phyloP scores from a whole-genome alignment of 2,888 invertebrate genomes.

The Hyposoter dolosus region DNA sequence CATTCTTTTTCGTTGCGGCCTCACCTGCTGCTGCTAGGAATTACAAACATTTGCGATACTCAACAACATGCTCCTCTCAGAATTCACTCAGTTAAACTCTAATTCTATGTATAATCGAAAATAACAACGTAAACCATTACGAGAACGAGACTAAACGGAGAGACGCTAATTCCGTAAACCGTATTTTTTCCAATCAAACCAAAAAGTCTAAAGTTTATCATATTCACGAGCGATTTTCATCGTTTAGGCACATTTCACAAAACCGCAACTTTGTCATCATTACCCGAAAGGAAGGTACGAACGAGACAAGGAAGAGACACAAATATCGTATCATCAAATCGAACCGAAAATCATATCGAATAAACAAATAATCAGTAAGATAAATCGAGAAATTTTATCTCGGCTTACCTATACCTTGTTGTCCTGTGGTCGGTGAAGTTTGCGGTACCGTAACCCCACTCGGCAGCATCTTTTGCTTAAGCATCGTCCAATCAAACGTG shows the following conservation, averaged over 20 bases:
- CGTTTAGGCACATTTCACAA: background rate
- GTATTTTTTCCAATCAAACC: background rate
- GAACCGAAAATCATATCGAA: constrained; percentile 1
- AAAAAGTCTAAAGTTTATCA: background rate
- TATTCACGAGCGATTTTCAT: background rate
- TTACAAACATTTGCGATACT: constrained; percentile 63
- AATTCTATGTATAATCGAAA: constrained; percentile 8
- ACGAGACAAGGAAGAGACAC: background rate
- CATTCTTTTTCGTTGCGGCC: constrained; percentile 66
- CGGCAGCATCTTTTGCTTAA: constrained; percentile 92
- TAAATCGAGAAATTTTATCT: constrained; percentile 17
- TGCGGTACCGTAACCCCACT: constrained; percentile 52
- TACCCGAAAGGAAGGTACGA: background rate
- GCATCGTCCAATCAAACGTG: constrained; percentile 99
- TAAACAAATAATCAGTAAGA: constrained; percentile 15
- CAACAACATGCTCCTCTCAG: constrained; percentile 53
- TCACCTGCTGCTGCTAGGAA: constrained; percentile 66
- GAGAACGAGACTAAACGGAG: constrained; percentile 10
- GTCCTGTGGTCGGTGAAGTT: constrained; percentile 53
- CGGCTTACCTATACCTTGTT: constrained; percentile 73
- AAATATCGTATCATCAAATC: background rate
- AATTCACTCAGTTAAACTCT: constrained; percentile 11
- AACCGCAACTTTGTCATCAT: background rate
- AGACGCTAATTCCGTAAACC: background rate
- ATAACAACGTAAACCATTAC: background rate